phyloP scores from a whole-genome alignment of 2,888 invertebrate genomes.

The Branchellion lobata region DNA sequence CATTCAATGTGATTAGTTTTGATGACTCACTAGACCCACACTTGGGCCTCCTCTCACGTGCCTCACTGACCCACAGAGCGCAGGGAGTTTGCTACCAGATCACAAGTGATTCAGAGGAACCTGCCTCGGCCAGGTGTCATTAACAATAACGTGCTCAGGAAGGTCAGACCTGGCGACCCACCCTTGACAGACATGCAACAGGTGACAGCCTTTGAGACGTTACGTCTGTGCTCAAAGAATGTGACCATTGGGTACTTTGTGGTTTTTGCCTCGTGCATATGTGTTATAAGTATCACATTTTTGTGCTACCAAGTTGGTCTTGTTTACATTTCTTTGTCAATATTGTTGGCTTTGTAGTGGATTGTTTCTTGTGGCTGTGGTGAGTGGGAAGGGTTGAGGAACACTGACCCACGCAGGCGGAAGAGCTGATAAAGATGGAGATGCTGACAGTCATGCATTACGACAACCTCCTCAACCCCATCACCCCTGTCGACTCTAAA shows the following conservation, averaged over 20 bases:
- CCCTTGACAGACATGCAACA: constrained; percentile 82
- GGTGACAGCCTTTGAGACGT: too few species aligned
- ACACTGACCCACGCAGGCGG: constrained; percentile 67
- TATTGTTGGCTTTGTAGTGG: too few species aligned
- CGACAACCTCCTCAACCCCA: constrained; percentile 80
- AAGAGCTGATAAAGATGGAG: constrained; percentile 91
- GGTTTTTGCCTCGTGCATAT: too few species aligned
- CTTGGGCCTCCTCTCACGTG: neutral
- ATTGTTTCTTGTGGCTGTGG: too few species aligned
- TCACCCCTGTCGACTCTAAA: constrained; percentile 51
- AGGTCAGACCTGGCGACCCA: constrained; percentile 70
- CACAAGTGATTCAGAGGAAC: constrained; percentile 80
- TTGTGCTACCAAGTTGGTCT: neutral
- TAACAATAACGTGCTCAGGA: constrained; percentile 78
- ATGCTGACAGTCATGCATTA: constrained; percentile 93
- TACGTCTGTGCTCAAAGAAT: neutral
- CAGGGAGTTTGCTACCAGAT: constrained; percentile 74
- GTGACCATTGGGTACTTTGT: neutral
- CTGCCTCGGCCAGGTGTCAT: constrained; percentile 83
- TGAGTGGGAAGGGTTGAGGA: too few species aligned
- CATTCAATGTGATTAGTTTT: neutral
- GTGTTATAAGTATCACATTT: constrained; percentile 1
- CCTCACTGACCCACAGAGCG: constrained; percentile 67
- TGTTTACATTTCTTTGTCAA: neutral
- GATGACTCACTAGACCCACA: neutral